Base-by-base conservation (phyloP, 2,888 invertebrate genomes). In the Pycnomerus fuliginosus region DNA sequence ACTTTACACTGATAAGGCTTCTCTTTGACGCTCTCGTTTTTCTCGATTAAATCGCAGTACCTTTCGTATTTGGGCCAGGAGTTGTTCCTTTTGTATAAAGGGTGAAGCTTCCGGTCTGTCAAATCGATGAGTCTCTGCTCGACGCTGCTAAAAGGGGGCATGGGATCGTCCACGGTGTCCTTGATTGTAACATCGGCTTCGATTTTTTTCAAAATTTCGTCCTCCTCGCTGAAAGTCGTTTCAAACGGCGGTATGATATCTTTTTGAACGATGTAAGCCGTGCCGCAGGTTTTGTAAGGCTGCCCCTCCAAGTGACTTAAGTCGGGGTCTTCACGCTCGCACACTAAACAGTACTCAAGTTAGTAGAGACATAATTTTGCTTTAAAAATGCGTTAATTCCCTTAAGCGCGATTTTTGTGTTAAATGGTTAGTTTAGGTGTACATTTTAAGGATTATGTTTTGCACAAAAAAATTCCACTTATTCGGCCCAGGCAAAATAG, bases 261-360 rank as follows among this genome's bases (percentile, higher is more conserved):
- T 29, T 62, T 64, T 47, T 68, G 67, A 12, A 71, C 42, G 10
- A 70, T 39, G 40, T 64, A 70, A 1, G 68, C 68, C 0, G 55
- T 10, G n/a, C 69, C 70, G 30, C 65, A 66, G 0, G 69, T 69
- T 40, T 55, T 50, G 49, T 58, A 69, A 0, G 58, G 54, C 12
- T 55, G 39, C 5, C 68, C 70, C 0, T 59, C 67, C 29, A 64
- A 54, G 5, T 50, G 11, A 25, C 53, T 54, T 3, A 68, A 36
- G 41, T 66, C 64, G 2, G 66, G 68, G 16, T 60, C 53, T 4
- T 12, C 7, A 1, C 27, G 40, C n/a, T n/a, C n/a, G n/a, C n/a
- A n/a, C n/a, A n/a, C n/a, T n/a, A n/a, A n/a, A n/a, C n/a, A n/a
- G n/a, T n/a, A n/a, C n/a, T n/a, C n/a, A n/a, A n/a, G n/a, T n/a